Evolutionary conservation across 1,140 invertebrate species (phyloP), one percentile per base, ranked within the genome.

Genomic region (Phortica variegata): DNA sequence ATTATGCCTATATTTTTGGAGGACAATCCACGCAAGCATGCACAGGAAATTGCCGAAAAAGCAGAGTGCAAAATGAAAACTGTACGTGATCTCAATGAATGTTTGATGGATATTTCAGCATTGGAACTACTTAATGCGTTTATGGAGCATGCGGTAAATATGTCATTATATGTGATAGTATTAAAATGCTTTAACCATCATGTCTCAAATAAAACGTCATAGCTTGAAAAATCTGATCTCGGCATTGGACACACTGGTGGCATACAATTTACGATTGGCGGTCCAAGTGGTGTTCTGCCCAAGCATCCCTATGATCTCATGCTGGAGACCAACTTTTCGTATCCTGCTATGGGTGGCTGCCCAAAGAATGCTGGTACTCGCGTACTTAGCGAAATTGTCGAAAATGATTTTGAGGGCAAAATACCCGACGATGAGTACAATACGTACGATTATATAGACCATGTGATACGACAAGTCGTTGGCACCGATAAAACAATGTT

Each of bases 211-310:
- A 41, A 40, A n/a, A 1, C 10, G 10, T 49, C 10, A 2, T 10
- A 74, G 71, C 38, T 74, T 4, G 71, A 74, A 47, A 74, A 74
- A 49, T 69, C 71, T 0, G 63, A 71, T 34, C 55, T 72, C 12
- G 71, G 71, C 18, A 71, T 74, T 20, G 71, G 71, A 4, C 58
- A 74, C 17, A 72, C 68, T 2, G 72, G 72, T n/a, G 72, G 72
- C 17, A 71, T 75, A 26, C 72, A 75, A 54, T 75, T 75, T 32
- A 75, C 72, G 1, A 75, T 75, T 10, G 72, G 72, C 1, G 72
- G 72, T 12, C 68, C 72, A 6, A 75, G 72, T 26, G 62, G 62
- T 1, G 69, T 75, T 4, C 18, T 75, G 17, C 72, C 72, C 1
- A 61, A 70, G 23, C 72, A 75, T 56, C 72, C 72, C 0, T 73